phyloP scores from a whole-genome alignment of 1,140 invertebrate genomes.

The Aethina tumida region DNA sequence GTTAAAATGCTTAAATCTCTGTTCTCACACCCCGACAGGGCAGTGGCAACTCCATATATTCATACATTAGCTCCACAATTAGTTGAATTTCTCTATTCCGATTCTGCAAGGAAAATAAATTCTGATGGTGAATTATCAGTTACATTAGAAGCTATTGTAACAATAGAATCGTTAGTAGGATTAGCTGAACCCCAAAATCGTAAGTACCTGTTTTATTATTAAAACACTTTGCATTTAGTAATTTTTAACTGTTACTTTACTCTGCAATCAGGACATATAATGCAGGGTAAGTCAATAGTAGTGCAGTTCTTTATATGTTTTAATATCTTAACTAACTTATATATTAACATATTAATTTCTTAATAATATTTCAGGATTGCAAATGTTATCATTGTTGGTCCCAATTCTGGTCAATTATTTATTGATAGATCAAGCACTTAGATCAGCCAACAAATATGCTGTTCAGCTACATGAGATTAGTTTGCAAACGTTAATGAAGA shows the following conservation, averaged over 20 bases:
- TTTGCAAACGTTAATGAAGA: slow-evolving; percentile 78
- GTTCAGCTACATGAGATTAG: slow-evolving; percentile 73
- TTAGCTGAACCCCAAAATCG: slow-evolving; percentile 67
- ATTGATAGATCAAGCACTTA: slow-evolving; percentile 53
- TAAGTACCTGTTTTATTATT: slow-evolving; percentile 43
- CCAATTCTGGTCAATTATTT: slow-evolving; percentile 82
- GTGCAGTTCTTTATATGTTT: slow-evolving; percentile 3
- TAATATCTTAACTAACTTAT: slow-evolving; percentile 1
- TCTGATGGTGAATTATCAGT: slow-evolving; percentile 52
- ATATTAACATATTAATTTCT: slow-evolving; percentile 17
- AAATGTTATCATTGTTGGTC: slow-evolving; percentile 77
- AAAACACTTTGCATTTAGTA: slow-evolving; percentile 10
- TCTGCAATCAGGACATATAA: slow-evolving; percentile 21
- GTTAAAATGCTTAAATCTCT: slow-evolving; percentile 67
- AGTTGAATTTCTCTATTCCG: slow-evolving; percentile 58
- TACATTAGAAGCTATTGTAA: slow-evolving; percentile 56
- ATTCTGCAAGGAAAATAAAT: slow-evolving; percentile 45
- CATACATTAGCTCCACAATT: slow-evolving; percentile 67
- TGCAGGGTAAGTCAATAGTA: slow-evolving; percentile 25
- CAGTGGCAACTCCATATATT: slow-evolving; percentile 67
- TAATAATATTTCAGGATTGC: slow-evolving; percentile 73
- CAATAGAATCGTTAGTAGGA: slow-evolving; percentile 62
- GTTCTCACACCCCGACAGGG: slow-evolving; percentile 58
- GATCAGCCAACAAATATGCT: slow-evolving; percentile 51
- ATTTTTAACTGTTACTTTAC: slow-evolving; percentile 11